Evolutionary conservation across 2,113 vertebrate genomes (phyloP).

Genomic region (Chlorocebus sabaeus): DNA sequence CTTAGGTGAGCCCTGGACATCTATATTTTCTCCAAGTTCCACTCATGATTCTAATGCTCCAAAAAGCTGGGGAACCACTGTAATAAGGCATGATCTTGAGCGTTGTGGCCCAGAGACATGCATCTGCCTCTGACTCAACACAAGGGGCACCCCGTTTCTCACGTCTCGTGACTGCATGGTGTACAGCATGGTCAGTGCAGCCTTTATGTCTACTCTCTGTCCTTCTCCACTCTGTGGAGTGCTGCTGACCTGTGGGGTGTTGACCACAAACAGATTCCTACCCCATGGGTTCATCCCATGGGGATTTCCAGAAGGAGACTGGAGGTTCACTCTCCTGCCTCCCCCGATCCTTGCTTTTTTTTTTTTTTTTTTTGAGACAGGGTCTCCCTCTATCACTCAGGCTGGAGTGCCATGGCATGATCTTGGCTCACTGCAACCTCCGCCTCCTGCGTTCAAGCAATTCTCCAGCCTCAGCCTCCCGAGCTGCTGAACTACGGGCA

Average conservation of each 20-base stretch:
- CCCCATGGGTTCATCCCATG: too few species aligned
- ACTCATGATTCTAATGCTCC: background rate
- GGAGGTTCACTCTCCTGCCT: background rate
- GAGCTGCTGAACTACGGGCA: too few species aligned
- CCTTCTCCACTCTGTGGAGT: background rate
- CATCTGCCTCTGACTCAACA: background rate
- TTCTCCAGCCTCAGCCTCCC: too few species aligned
- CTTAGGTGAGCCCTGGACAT: background rate
- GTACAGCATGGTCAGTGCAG: background rate
- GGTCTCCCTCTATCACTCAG: too few species aligned
- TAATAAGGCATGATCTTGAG: too few species aligned
- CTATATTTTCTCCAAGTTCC: background rate
- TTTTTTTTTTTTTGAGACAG: too few species aligned
- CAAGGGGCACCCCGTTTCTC: background rate
- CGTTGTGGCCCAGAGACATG: background rate
- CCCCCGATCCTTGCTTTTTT: too few species aligned
- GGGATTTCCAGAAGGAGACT: background rate
- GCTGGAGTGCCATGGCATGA: too few species aligned
- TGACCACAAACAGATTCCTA: background rate
- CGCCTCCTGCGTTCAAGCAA: too few species aligned
- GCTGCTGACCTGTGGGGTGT: background rate
- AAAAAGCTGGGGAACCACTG: background rate
- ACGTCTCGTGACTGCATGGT: accelerated
- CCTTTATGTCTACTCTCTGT: background rate
- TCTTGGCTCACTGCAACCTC: too few species aligned